Evolutionary conservation across 2,113 vertebrate genomes (phyloP), one percentile per base, ranked within the genome.

Genomic region (Peromyscus californicus): DNA sequence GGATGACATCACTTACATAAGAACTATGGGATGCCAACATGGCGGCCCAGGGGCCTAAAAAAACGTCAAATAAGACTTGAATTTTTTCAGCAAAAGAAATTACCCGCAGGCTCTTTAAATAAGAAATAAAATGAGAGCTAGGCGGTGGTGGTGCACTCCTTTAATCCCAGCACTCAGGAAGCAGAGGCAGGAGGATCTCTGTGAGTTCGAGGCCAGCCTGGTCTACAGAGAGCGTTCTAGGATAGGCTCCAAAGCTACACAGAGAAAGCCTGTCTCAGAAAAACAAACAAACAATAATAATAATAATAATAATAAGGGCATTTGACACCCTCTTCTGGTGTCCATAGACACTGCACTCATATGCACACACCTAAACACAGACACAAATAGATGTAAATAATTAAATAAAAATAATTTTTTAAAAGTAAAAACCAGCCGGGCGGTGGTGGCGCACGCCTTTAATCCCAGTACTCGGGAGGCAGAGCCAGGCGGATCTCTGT

Each of bases 1-100:
- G 36, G 51, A 7, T 84, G 70, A 88, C 10, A 7, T 4, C 85
- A 75, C 89, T 9, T 51, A 21, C 0, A 13, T 42, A 84, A 84
- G 65, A 51, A 13, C 72, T 10, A 3, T 36, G 19, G 74, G 72
- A 83, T 51, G 69, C 45, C 1, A 39, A 48, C 70, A 24, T 54
- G 80, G 4, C 84, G 26, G 5, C 70, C 69, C 36, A 92, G 59
- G 42, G 42, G 91, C 61, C 42, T 5, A 7, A 90, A 22, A 90
- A 92, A 88, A 94, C 42, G 61, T 78, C 89, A 75, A 42, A 42
- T 65, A 33, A 51, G 13, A 57, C 54, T 31, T 33, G 48, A 51
- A 63, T 84, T 92, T 94, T 93, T 91, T 67, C 89, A 87, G 89
- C 21, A 42, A 51, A 79, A 63, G 19, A 61, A 84, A 90, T 63